Evolutionary conservation across 1,140 invertebrate genomes (phyloP), one percentile per base, ranked within the genome.

Genomic region (Campoletis sonorensis): DNA sequence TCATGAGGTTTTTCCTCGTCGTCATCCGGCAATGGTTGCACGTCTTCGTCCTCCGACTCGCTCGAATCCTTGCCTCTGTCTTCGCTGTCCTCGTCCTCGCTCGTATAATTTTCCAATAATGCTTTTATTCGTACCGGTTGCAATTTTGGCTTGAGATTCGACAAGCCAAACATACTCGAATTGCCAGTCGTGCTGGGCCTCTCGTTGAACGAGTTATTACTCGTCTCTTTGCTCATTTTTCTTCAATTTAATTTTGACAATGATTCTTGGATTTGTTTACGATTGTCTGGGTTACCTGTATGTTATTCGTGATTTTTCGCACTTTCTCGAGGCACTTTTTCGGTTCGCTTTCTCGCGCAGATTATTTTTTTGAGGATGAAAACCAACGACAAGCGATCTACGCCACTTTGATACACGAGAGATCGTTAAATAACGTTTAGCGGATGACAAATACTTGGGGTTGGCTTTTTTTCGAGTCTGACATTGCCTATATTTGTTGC

Each of bases 61-160:
- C 33, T 73, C 30, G 82, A 84, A 27, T 89, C 84, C 26, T 88
- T 86, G 33, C 80, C 85, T 5, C 87, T 85, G 58, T 85, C 83
- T 80, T 82, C 81, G 3, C 78, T 70, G 27, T 86, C 84, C 40
- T 89, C 88, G n/a, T 89, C 88, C 21, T 88, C 87, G 10, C 72
- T 84, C 16, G 86, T 85, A 67, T 45, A 83, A 58, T 82, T 78
- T 72, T 86, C 54, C n/a, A 88, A 33, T 4, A 89, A 80, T 0
- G 82, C 85, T 54, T 88, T 89, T 4, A 90, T 83, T 10, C 86
- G 81, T 8, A 89, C 80, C 16, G 89, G 89, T 68, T 89, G 84
- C 70, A 86, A 84, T 68, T 87, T 89, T 67, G 86, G 18, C 85
- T 82, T n/a, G 81, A 80, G 27, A 79, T 68, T 51, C n/a, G 79